Evolutionary conservation across 1,140 invertebrate genomes (phyloP), one percentile per base, ranked within the genome.

Genomic region (Neodiprion virginianus): DNA sequence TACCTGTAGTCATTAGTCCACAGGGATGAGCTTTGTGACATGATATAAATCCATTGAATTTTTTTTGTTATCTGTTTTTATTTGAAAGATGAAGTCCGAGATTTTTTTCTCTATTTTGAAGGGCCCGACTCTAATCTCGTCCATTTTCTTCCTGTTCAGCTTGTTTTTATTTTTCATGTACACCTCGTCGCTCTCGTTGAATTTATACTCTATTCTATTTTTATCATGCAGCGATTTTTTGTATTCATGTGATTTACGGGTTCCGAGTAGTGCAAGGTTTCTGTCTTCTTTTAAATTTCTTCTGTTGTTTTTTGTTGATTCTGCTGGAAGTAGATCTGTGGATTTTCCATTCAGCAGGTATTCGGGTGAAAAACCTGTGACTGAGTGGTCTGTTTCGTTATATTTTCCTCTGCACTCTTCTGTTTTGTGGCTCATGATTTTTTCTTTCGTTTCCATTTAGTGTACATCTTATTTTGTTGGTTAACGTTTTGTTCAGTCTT

Each of bases 211-310:
- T 21, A 72, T 75, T 70, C 47, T 40, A 21, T 10, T 7, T 72
- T 78, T 78, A 78, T 78, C 77, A 74, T 76, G 75, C 65, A 73
- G 75, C 21, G 48, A 8, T 72, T 78, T 78, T 71, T 78, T 78
- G 40, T 74, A 65, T 47, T 78, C 71, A 65, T 78, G 77, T 21
- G 61, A 67, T 70, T 74, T 70, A 71, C 74, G 69, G n/a, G 77
- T 68, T 28, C 74, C 75, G 67, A 66, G 8, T 69, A 67, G 72
- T 66, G 76, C 74, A 67, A 72, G 72, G 71, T 23, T 9, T 78
- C 74, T 78, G 70, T 78, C 61, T 14, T 69, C 71, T 50, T 71
- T 48, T 49, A 78, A 23, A 72, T 72, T 74, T 48, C 48, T 49
- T 23, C 53, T 28, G 47, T 71, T 74, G 69, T 77, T 72, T 40